Evolutionary conservation across 2,888 invertebrate genomes (phyloP).

Genomic region (Stenodema calcarata): DNA sequence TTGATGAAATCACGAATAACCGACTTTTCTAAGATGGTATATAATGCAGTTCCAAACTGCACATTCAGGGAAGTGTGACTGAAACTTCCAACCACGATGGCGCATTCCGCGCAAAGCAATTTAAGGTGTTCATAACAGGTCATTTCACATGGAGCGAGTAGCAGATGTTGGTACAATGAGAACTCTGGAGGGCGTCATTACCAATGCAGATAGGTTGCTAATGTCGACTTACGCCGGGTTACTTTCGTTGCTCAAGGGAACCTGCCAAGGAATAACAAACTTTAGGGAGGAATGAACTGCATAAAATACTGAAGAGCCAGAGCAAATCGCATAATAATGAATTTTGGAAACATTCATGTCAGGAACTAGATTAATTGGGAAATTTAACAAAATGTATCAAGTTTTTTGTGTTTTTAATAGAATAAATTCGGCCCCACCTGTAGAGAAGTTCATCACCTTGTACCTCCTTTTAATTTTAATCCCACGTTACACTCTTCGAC

Average conservation of each 20-base stretch:
- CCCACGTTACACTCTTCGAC: too few species aligned
- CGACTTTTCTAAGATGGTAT: too few species aligned
- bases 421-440: too few species aligned
- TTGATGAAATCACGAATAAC: too few species aligned
- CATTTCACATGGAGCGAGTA: neutral
- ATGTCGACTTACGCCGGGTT: neutral
- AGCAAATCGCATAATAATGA: too few species aligned
- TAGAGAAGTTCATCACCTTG: too few species aligned
- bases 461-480: too few species aligned
- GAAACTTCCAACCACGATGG: neutral
- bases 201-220: conserved; percentile 14
- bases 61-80: neutral
- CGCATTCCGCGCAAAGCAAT: neutral
- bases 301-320: neutral
- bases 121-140: neutral
- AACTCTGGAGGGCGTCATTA: neutral
- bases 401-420: too few species aligned
- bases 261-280: neutral
- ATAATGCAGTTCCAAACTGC: too few species aligned
- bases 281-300: neutral
- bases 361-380: neutral
- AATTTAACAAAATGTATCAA: too few species aligned
- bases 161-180: neutral
- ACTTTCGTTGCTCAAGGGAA: neutral
- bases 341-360: neutral